Evolutionary conservation across 1,140 invertebrate species (phyloP), one percentile per base, ranked within the genome.

Genomic region (Panagrolaimus sp.): DNA sequence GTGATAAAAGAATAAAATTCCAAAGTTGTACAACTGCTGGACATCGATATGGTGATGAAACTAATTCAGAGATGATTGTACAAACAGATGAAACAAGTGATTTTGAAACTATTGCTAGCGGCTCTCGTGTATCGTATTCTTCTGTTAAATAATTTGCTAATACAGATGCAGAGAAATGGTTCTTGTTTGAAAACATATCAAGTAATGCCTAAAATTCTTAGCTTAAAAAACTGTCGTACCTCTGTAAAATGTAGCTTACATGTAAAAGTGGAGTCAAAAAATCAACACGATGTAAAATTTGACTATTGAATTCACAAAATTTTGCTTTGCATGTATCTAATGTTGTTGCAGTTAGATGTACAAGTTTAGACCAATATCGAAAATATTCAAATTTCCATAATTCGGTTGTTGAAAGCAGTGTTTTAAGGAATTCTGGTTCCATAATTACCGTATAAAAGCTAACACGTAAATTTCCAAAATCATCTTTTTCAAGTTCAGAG

Each of bases 1-100:
- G 74, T 20, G 74, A 75, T 25, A 75, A 51, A 14, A 65, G 53
- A 47, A 78, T 67, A 57, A 68, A 75, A 45, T 78, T 46, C 74
- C 74, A 75, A 14, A 75, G 46, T 23, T 48, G 11, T 13, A 47
- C 42, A 11, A 75, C 63, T 53, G 53, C n/a, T 20, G 16, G 9
- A 16, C 51, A 57, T 25, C 20, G 51, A 13, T n/a, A 57, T 27
- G 51, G 51, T 16, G 51, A 57, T 7, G 51, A 27, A 20, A 57
- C 51, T 1, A 57, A 8, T 16, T 57, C 51, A 27, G 20, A 25
- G 20, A 57, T 27, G 5, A 57, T 57, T 20, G 27, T 27, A 27
- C 51, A 57, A 11, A 57, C 11, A 2, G 51, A 57, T 5, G 51
- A 20, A 11, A 57, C 51, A 27, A 57, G 20, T 11, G 51, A 57